phyloP scores from a whole-genome alignment of 2,888 invertebrate genomes.

The Drosophila monieri region DNA sequence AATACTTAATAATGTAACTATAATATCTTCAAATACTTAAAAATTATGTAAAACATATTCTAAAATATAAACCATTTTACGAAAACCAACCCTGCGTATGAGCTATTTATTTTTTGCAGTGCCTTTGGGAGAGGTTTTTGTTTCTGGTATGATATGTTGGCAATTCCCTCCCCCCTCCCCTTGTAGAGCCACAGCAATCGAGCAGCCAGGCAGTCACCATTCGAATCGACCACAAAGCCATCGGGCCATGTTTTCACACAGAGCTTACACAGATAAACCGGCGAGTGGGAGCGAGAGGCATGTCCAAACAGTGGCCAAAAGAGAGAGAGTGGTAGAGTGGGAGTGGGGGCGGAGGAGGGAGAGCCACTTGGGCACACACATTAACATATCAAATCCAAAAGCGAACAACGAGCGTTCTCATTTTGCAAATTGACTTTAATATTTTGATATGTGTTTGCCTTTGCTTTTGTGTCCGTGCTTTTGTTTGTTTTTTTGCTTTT shows the following conservation, averaged over 20 bases:
- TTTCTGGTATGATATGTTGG: slow-evolving; percentile 34
- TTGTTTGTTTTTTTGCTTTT: slow-evolving; percentile 38
- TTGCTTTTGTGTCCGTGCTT: slow-evolving; percentile 25
- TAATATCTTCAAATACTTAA: background rate
- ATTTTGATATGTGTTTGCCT: slow-evolving; percentile 47
- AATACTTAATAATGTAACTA: no score
- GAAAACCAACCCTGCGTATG: background rate
- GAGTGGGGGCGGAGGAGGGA: background rate
- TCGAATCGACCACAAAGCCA: slow-evolving; percentile 71
- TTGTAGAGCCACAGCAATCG: slow-evolving; percentile 10
- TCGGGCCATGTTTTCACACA: slow-evolving; percentile 81
- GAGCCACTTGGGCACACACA: slow-evolving; percentile 56
- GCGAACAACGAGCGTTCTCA: slow-evolving; percentile 65
- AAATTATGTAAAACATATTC: no score
- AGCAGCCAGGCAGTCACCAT: slow-evolving; percentile 45
- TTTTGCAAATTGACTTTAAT: slow-evolving; percentile 81
- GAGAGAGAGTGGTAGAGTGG: background rate
- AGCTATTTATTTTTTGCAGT: slow-evolving; percentile 10
- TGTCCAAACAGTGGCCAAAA: slow-evolving; percentile 8
- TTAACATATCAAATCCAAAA: slow-evolving; percentile 77
- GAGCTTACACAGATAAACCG: slow-evolving; percentile 68
- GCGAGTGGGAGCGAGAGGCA: slow-evolving; percentile 9
- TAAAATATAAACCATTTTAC: background rate
- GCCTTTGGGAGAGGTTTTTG: slow-evolving; percentile 20
- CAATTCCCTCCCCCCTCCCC: slow-evolving; percentile 14